These are phyloP conservation scores for Stercorarius parasiticus DNA, from an alignment of 2,113 vertebrate species.

Conservation along the genomic window DNA sequence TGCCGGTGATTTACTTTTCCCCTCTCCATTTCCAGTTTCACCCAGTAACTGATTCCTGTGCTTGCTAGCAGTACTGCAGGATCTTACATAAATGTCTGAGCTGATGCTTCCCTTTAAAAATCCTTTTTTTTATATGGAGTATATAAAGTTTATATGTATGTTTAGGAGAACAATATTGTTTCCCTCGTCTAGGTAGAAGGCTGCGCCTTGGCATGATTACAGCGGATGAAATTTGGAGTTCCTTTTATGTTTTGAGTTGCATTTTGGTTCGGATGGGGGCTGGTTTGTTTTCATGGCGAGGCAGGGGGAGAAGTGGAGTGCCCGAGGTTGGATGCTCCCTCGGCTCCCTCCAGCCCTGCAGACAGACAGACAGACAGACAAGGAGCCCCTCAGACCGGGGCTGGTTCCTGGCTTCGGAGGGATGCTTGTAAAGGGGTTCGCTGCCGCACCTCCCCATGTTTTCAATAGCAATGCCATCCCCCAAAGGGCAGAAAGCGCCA, in stretches of 20 bases:
- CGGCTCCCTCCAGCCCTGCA: neutral
- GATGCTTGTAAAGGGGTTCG: neutral
- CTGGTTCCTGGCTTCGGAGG: neutral
- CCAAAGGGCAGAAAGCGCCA: neutral
- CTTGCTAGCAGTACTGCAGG: neutral
- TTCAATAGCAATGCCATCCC: neutral
- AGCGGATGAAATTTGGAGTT: neutral
- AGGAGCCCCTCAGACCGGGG: neutral
- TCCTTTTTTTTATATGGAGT: neutral
- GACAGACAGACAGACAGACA: neutral
- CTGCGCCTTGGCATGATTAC: neutral
- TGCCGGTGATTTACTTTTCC: neutral
- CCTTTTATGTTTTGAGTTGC: neutral
- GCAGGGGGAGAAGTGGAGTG: neutral
- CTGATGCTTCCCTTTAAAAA: neutral
- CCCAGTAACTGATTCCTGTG: neutral
- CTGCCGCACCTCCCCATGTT: neutral
- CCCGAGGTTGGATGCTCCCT: rapidly evolving
- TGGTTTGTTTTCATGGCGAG: neutral
- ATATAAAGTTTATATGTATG: neutral
- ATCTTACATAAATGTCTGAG: neutral
- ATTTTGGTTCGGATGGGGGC: neutral
- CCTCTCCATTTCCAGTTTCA: neutral
- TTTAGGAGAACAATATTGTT: neutral
- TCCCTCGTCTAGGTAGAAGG: neutral